These are phyloP conservation scores for Octomys mimax DNA, from an alignment of 2,797 vertebrate species.

Conservation along the genomic window DNA sequence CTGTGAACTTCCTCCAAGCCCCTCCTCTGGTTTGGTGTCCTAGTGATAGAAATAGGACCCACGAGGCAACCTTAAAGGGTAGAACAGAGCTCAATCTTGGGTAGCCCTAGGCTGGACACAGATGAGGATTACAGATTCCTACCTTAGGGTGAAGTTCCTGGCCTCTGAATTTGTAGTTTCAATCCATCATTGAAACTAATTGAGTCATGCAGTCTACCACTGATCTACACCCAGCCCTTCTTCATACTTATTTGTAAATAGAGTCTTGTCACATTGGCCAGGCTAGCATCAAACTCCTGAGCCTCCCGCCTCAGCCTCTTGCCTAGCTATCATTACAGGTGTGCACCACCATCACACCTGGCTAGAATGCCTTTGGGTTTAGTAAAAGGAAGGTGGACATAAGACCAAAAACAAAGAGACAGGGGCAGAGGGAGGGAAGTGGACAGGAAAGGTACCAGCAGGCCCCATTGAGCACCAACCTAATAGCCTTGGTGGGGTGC, in stretches of 20 bases:
- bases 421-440: not conserved
- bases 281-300: not conserved
- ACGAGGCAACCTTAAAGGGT: not conserved
- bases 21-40: not conserved
- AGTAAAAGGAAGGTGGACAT: not conserved
- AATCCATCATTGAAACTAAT: not conserved
- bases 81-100: not conserved
- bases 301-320: not conserved
- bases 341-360: too few relatives aligned
- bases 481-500: not conserved
- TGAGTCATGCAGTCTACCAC: not conserved
- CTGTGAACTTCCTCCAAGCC: not conserved
- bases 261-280: too few relatives aligned
- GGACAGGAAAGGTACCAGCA: fast-evolving
- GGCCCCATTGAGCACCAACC: not conserved
- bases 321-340: not conserved
- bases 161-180: not conserved
- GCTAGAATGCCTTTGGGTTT: not conserved
- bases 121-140: not conserved
- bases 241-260: not conserved
- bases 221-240: not conserved
- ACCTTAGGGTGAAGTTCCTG: not conserved
- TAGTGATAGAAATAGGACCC: not conserved
- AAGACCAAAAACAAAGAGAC: not conserved
- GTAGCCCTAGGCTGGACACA: not conserved